Conservation (phyloP, 2,113 vertebrate genomes). For the Diadophis punctatus region DNA sequence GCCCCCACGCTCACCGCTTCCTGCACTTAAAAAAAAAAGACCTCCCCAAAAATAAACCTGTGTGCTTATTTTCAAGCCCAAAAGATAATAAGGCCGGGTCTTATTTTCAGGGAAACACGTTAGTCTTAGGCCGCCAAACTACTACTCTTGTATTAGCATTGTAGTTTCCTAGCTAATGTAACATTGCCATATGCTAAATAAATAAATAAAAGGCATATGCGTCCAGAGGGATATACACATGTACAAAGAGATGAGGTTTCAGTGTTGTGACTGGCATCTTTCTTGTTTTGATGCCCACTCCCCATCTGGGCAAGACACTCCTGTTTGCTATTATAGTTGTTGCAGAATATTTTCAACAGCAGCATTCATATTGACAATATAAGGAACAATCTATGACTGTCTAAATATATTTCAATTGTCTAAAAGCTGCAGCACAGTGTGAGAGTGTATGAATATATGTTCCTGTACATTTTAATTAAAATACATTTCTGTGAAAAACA, state of each 20-base stretch:
- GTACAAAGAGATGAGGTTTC: neutral
- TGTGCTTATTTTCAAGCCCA: too few species aligned
- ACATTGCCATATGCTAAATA: too few species aligned
- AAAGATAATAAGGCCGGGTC: too few species aligned
- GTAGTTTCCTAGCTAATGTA: too few species aligned
- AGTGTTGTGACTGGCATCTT: neutral
- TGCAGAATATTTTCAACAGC: slow-evolving; percentile 23
- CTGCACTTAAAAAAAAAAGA: too few species aligned
- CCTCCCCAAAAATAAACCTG: too few species aligned
- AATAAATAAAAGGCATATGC: neutral
- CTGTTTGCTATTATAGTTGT: neutral
- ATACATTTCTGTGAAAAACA: slow-evolving; percentile 3
- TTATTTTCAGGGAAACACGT: too few species aligned
- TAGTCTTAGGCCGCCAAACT: too few species aligned
- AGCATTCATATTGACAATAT: slow-evolving; percentile 15
- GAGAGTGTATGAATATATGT: slow-evolving; percentile 10
- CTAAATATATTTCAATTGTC: neutral
- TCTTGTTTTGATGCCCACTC: neutral
- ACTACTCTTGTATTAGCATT: too few species aligned
- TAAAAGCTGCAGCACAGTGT: neutral
- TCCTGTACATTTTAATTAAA: slow-evolving; percentile 20
- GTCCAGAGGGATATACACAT: neutral
- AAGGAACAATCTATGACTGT: neutral
- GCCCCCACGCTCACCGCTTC: too few species aligned
- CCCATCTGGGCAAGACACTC: neutral